phyloP scores from a whole-genome alignment of 1,140 invertebrate genomes.

The Achroia grisella region DNA sequence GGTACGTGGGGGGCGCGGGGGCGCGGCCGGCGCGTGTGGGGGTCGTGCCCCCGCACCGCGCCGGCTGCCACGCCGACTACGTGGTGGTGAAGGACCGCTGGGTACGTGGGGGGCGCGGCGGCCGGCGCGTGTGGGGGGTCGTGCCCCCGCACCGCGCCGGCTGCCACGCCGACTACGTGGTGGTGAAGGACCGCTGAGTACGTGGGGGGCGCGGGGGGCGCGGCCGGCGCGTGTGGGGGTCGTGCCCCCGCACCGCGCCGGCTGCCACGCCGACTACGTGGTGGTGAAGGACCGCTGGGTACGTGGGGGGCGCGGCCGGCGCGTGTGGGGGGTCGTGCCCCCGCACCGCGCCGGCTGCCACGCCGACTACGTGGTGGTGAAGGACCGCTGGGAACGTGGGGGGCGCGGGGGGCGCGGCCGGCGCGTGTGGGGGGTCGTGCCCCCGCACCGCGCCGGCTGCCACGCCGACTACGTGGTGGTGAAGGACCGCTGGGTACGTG shows the following conservation, averaged over 20 bases:
- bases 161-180: slow-evolving; percentile 84
- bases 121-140: slow-evolving; percentile 89
- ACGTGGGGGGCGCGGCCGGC: slow-evolving; percentile 73
- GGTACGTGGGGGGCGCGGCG: slow-evolving; percentile 78
- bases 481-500: slow-evolving; percentile 78
- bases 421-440: slow-evolving; percentile 87
- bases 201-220: slow-evolving; percentile 47
- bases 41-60: slow-evolving; percentile 87
- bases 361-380: slow-evolving; percentile 86
- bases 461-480: slow-evolving; percentile 85
- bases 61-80: slow-evolving; percentile 91
- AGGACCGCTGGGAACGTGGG: slow-evolving; percentile 80
- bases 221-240: slow-evolving; percentile 86
- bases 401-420: slow-evolving; percentile 79
- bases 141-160: slow-evolving; percentile 81
- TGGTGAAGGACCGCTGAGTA: slow-evolving; percentile 77
- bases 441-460: slow-evolving; percentile 80
- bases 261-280: slow-evolving; percentile 89
- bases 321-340: slow-evolving; percentile 77
- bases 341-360: slow-evolving; percentile 90
- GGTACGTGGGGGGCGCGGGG: slow-evolving; percentile 76
- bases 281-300: slow-evolving; percentile 85
- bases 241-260: slow-evolving; percentile 79
- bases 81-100: slow-evolving; percentile 83
- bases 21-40: slow-evolving; percentile 76